Evolutionary conservation across 2,888 invertebrate genomes (phyloP), one percentile per base, ranked within the genome.

Genomic region (Dolichopus griseipennis): DNA sequence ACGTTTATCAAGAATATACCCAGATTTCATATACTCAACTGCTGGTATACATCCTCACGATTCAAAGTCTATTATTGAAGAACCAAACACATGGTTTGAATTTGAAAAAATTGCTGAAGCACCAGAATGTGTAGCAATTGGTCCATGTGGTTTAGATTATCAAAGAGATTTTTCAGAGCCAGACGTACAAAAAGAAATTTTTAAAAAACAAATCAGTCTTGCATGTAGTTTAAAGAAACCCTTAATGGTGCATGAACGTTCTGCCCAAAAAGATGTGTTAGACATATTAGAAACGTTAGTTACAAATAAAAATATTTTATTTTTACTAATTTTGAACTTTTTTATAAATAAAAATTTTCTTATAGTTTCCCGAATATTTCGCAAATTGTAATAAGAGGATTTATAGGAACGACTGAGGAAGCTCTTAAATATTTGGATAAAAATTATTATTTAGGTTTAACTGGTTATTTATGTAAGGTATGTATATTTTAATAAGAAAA

Each of bases 21-120:
- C 95, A 69, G 92, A 93, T 75, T 90, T 90, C 64, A 87, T 95
- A 74, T 95, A 95, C 82, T 93, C 92, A 67, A 95, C 95, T 73
- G 95, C 94, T 79, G 93, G 93, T 75, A 90, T 95, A 74, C 95
- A 95, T 83, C 95, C 95, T 1, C 95, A 95, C 81, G 95, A 95
- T 83, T 94, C 95, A 0, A 95, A 94, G 82, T 91, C 92, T 3
- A 89, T 88, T 83, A 84, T 87, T 65, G 88, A 89, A 71, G 89
- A 82, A 72, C 81, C 89, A 74, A 86, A 86, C 69, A 82, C 84
- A 77, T 95, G 95, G 94, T 85, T 87, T 63, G 92, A 92, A 76
- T 83, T 95, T 69, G 85, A 86, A 75, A 86, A 86, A 72, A 87
- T 92, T 72, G 91, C 92, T 21, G 84, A 85, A 67, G 93, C 92